Evolutionary conservation across 2,113 vertebrate genomes (phyloP).

Genomic region (Orycteropus afer): DNA sequence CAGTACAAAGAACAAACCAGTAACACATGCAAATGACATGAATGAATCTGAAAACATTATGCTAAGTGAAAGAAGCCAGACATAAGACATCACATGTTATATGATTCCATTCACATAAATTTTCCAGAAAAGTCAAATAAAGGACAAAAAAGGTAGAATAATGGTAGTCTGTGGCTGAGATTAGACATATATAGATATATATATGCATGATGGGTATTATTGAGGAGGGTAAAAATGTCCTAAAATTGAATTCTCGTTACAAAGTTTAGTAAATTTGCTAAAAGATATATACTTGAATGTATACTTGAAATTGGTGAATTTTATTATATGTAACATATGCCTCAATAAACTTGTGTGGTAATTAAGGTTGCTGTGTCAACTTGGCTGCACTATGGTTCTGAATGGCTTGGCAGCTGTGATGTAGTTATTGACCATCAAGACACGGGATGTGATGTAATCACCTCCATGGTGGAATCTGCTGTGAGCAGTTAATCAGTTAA

Average conservation of each 20-base stretch:
- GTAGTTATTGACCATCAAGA: too few species aligned
- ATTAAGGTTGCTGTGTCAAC: too few species aligned
- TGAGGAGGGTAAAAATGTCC: neutral
- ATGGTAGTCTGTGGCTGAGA: neutral
- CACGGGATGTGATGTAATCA: too few species aligned
- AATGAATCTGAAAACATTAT: neutral
- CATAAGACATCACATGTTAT: neutral
- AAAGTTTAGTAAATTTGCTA: neutral
- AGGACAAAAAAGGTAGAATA: neutral
- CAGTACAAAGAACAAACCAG: neutral
- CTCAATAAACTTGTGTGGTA: too few species aligned
- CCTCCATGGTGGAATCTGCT: too few species aligned
- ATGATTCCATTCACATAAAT: neutral
- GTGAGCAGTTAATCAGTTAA: too few species aligned
- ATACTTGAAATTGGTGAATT: too few species aligned
- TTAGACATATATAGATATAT: neutral
- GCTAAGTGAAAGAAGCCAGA: neutral
- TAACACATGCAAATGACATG: neutral
- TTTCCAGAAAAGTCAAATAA: neutral
- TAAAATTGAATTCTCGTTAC: neutral
- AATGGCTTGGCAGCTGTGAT: too few species aligned
- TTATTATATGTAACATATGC: too few species aligned
- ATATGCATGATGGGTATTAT: rapidly evolving
- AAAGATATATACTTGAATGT: neutral
- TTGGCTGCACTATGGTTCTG: too few species aligned